Evolutionary conservation across 2,797 vertebrate species (phyloP).

Genomic region (Darevskia mixta): DNA sequence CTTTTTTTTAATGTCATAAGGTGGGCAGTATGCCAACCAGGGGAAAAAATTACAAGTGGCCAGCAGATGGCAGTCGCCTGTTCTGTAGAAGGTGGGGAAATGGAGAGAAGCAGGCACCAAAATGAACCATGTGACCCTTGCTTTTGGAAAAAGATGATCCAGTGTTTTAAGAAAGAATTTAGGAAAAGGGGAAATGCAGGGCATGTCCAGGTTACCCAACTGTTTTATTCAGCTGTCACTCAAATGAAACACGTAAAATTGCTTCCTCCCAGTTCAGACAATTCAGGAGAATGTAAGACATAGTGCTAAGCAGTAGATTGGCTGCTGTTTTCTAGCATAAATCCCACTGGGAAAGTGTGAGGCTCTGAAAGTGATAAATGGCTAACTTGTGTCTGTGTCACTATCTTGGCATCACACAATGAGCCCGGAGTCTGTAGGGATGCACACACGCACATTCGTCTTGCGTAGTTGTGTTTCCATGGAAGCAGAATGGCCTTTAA

Average conservation of each 20-base stretch:
- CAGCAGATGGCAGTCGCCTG: constrained; percentile 28
- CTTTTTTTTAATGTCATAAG: not conserved
- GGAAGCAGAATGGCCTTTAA: constrained; percentile 9
- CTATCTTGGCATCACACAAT: not conserved
- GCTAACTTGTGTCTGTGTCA: not conserved
- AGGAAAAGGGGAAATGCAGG: not conserved
- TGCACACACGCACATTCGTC: not conserved
- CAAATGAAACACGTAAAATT: not conserved
- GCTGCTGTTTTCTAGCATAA: not conserved
- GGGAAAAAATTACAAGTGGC: not conserved
- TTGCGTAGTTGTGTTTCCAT: constrained; percentile 6
- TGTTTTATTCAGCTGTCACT: not conserved
- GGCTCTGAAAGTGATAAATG: not conserved
- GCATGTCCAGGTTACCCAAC: not conserved
- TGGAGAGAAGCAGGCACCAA: not conserved
- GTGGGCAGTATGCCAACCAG: not conserved
- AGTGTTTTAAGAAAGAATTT: not conserved
- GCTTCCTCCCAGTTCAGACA: not conserved
- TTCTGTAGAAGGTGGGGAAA: too few species aligned
- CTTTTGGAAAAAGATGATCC: not conserved
- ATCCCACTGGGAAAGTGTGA: not conserved
- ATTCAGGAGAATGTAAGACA: not conserved
- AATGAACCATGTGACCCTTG: not conserved
- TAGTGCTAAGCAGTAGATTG: not conserved
- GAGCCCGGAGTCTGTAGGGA: not conserved